phyloP scores from a whole-genome alignment of 2,888 invertebrate species.

The Cheilosia impressa region DNA sequence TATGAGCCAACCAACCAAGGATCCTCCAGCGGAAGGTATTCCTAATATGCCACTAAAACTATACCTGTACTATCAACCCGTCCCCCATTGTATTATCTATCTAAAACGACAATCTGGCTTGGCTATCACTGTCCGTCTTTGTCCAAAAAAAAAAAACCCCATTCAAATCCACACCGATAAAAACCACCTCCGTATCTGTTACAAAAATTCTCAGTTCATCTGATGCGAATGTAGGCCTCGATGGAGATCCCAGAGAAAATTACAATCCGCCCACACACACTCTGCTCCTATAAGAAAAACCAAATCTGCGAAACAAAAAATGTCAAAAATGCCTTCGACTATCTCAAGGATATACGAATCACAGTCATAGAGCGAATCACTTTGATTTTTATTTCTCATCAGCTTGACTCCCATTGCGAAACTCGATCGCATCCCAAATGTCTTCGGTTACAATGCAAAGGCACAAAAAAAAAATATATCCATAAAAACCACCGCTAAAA shows the following conservation, averaged over 20 bases:
- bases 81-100: too few species aligned
- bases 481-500: conserved; percentile 26
- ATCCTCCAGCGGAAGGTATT: too few species aligned
- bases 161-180: too few species aligned
- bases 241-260: background rate
- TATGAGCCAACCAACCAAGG: too few species aligned
- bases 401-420: conserved; percentile 52
- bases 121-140: too few species aligned
- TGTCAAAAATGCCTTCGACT: conserved; percentile 31
- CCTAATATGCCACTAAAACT: too few species aligned
- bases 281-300: background rate
- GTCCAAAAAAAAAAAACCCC: too few species aligned
- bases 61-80: too few species aligned
- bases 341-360: conserved; percentile 34
- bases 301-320: conserved; percentile 21
- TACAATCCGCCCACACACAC: conserved; percentile 18
- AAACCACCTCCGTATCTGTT: conserved; percentile 27
- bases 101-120: too few species aligned
- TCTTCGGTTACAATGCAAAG: conserved; percentile 57
- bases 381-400: conserved; percentile 19
- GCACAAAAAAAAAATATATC: background rate
- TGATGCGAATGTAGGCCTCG: background rate
- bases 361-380: conserved; percentile 32
- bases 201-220: background rate
- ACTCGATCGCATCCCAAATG: conserved; percentile 60